These are phyloP conservation scores for Drosophila kanekoi DNA, from an alignment of 2,888 invertebrate genomes.

Conservation along the genomic window DNA sequence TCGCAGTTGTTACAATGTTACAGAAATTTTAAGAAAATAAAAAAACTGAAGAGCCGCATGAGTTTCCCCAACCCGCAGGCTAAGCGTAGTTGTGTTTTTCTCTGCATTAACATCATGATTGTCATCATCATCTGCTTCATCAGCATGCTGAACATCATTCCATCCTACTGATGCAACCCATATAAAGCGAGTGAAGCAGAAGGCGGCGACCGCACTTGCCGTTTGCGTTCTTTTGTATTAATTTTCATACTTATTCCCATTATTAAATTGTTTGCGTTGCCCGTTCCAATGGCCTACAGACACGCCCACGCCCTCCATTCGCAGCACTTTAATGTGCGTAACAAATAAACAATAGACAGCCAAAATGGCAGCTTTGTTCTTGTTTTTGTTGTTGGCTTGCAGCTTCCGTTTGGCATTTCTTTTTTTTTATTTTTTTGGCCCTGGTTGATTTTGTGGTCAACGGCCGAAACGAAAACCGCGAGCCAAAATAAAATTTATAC, in stretches of 20 bases:
- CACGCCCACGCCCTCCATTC: slow-evolving; percentile 5
- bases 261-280: slow-evolving; percentile 58
- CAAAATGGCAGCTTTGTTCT: slow-evolving; percentile 42
- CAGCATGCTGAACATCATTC: neutral
- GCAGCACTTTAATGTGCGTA: slow-evolving; percentile 52
- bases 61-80: slow-evolving; percentile 43
- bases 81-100: slow-evolving; percentile 36
- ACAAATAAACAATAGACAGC: slow-evolving; percentile 69
- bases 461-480: slow-evolving; percentile 32
- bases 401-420: slow-evolving; percentile 57
- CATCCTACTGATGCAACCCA: slow-evolving; percentile 24
- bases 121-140: slow-evolving; percentile 23
- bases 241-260: slow-evolving; percentile 70
- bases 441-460: slow-evolving; percentile 33
- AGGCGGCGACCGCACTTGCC: slow-evolving; percentile 31
- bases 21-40: slow-evolving; percentile 60
- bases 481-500: slow-evolving; percentile 46
- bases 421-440: slow-evolving; percentile 33
- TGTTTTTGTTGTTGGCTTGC: slow-evolving; percentile 30
- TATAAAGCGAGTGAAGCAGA: slow-evolving; percentile 38
- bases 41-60: slow-evolving; percentile 8
- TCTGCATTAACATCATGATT: slow-evolving; percentile 10
- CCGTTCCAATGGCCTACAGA: slow-evolving; percentile 7
- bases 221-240: slow-evolving; percentile 63
- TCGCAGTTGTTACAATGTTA: slow-evolving; percentile 52